Base-by-base conservation (phyloP, 2,888 invertebrate species). In the Pseudeuparius sepicola region DNA sequence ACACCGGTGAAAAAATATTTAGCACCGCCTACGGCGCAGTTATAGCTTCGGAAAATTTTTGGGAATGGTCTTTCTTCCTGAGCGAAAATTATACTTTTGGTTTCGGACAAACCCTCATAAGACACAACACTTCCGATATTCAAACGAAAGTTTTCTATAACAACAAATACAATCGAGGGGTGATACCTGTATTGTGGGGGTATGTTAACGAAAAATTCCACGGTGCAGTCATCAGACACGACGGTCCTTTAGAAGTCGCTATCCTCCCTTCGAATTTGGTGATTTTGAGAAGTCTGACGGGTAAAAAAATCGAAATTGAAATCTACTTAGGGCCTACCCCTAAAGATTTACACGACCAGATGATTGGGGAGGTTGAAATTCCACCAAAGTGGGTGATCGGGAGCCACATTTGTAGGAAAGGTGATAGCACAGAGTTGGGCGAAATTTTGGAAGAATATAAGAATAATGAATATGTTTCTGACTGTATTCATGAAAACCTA, bases 41-140 rank as follows among this genome's bases (percentile, higher is more conserved):
- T 1, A 71, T 77, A 38, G 68, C 71, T 2, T 69, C 74, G 0
- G 56, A 70, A 13, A 60, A 66, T 25, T 75, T 73, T 46, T 74
- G 74, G 72, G 76, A 76, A 53, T 64, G 73, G 48, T 61, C 68
- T 0, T 61, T 77, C 11, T 65, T 63, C 42, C 46, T 76, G 16
- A 69, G 69, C 0, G 60, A 68, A 12, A 64, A 66, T 34, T 55
- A 61, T 0, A 59, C 75, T 48, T 75, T 67, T 40, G 77, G 75
- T 1, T 54, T 77, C 2, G 73, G 71, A 12, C 64, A 68, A 47
- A 58, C 70, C 34, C 28, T 48, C 3, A 52, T 56, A 3, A 63
- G 66, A 9, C 43, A 71, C 1, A 56, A 46, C 11, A 45, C 46
- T 43, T 55, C 55, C 34, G 44, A 49, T 14, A 58, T 55, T 3